Evolutionary conservation across 2,113 vertebrate genomes (phyloP).

Genomic region (Lophius piscatorius): DNA sequence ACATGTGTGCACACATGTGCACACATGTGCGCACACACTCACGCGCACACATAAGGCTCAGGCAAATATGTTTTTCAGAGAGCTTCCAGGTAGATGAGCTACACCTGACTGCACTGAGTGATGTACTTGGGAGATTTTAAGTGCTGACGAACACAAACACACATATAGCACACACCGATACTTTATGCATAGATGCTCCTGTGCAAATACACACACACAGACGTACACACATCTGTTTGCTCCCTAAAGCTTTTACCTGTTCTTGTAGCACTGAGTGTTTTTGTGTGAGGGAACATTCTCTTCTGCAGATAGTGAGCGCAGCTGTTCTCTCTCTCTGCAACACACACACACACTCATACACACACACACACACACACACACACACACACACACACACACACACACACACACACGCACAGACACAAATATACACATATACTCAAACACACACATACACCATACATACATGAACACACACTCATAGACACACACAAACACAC

Average conservation of each 20-base stretch:
- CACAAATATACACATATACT: too few species aligned
- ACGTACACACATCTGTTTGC: slow-evolving; percentile 2
- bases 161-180: background rate
- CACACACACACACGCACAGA: too few species aligned
- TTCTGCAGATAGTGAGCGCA: slow-evolving; percentile 9
- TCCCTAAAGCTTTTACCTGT: slow-evolving; percentile 32
- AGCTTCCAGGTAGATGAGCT: background rate
- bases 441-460: too few species aligned
- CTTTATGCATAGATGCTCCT: too few species aligned
- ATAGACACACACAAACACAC: too few species aligned
- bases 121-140: slow-evolving; percentile 1
- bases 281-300: slow-evolving; percentile 25
- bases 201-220: slow-evolving; percentile 5
- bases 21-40: too few species aligned
- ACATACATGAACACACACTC: too few species aligned
- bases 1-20: slow-evolving; percentile 28
- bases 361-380: too few species aligned
- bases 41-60: too few species aligned
- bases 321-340: slow-evolving; percentile 11
- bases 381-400: too few species aligned
- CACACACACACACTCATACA: too few species aligned
- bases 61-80: background rate
- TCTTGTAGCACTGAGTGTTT: slow-evolving; percentile 18
- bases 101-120: background rate
- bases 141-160: slow-evolving; percentile 1